Evolutionary conservation across 2,113 vertebrate species (phyloP).

Genomic region (Cyprinodon tularosa): DNA sequence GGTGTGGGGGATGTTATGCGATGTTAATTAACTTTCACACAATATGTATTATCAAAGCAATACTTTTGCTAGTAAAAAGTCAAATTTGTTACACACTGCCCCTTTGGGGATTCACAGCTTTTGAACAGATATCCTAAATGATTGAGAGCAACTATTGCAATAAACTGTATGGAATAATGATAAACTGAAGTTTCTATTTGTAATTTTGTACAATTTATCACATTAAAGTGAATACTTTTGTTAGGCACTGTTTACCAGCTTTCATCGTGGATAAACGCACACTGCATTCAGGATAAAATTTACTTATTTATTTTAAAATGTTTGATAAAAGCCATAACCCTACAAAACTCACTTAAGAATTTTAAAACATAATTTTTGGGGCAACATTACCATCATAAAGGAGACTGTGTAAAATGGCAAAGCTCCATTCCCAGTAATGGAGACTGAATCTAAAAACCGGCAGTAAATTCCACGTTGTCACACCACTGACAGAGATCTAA

Average conservation of each 20-base stretch:
- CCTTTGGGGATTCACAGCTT: no score
- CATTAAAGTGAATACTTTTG: not conserved
- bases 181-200: not conserved
- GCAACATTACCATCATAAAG: constrained; percentile 6
- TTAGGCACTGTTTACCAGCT: not conserved
- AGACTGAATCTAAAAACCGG: constrained; percentile 30
- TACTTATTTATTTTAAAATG: constrained; percentile 67
- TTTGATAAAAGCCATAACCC: constrained; percentile 30
- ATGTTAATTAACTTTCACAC: no score
- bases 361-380: constrained; percentile 4
- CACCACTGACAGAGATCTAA: constrained; percentile 39
- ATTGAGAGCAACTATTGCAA: not conserved
- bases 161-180: not conserved
- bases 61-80: no score
- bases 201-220: not conserved
- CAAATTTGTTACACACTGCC: no score
- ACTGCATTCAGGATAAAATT: constrained; percentile 30
- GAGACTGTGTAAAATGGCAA: constrained; percentile 22
- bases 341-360: constrained; percentile 36
- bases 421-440: constrained; percentile 17
- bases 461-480: constrained; percentile 28
- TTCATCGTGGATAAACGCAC: constrained; percentile 7
- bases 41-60: no score
- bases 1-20: no score
- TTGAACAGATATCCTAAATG: not conserved